Base-by-base conservation (phyloP, 1,140 invertebrate species). In the Drosophila albomicans region DNA sequence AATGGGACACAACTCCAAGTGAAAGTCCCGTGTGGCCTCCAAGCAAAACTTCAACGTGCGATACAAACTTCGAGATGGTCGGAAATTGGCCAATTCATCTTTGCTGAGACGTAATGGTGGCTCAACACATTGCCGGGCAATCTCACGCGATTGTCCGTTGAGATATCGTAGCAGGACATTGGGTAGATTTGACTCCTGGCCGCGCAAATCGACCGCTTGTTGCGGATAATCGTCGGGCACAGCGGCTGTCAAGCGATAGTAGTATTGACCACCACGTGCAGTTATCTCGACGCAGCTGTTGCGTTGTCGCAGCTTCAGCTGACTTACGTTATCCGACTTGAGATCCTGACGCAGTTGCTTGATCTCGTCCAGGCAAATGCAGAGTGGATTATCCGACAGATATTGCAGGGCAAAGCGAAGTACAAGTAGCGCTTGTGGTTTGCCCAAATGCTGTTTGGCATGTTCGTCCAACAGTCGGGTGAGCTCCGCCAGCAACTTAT, bases 351-450 rank as follows among this genome's bases (percentile, higher is more conserved):
- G 95, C 51, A 97, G 91, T 15, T 93, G 82, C 65, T 94, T 93
- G 61, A 97, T 95, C 92, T 97, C 96, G 81, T 96, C 95, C 52
- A 95, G 95, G 80, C 96, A 96, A 46, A 96, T 95, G 82, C 94
- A 95, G 5, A 97, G 92, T 0, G 96, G 95, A 93, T 96, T 96
- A 48, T 96, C 95, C 28, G 95, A 93, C 3, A 97, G 92, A 89
- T 96, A 97, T 56, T 94, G 95, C 46, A 93, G 91, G 2, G 96
- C 90, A 82, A 96, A 96, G 70, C 94, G 93, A 11, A 96, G 85
- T 6, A 94, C 92, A 15, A 79, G 74, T 6, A 94, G 58, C 4
- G 94, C 93, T 82, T 95, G 95, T 1, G 94, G 93, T 89, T 95
- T 94, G 1, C 95, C 95, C 10, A 95, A 52, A 38, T 93, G 88